phyloP scores from a whole-genome alignment of 2,888 invertebrate species.

The Uloborus plumipes region DNA sequence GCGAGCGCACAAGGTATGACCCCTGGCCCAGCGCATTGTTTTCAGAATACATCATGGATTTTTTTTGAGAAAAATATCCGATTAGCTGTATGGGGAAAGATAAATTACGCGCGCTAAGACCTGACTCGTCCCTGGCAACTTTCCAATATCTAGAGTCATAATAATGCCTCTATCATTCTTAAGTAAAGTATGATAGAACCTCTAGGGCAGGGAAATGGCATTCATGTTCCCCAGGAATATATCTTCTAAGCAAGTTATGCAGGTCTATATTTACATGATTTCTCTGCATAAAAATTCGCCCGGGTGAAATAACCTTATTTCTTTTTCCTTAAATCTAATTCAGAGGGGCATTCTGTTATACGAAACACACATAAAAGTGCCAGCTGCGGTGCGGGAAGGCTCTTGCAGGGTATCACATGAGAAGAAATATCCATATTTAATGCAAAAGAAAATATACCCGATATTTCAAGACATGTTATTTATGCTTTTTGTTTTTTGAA shows the following conservation, averaged over 20 bases:
- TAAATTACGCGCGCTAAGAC: no score
- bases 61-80: no score
- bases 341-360: constrained; percentile 1
- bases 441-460: not conserved
- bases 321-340: constrained; percentile 33
- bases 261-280: constrained; percentile 3
- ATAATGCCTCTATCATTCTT: constrained; percentile 41
- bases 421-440: constrained; percentile 38
- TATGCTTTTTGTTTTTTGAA: constrained; percentile 11
- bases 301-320: constrained; percentile 8
- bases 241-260: constrained; percentile 11
- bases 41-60: no score
- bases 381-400: not conserved
- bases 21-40: no score
- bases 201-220: constrained; percentile 10
- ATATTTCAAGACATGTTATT: constrained; percentile 6
- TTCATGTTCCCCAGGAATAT: constrained; percentile 17
- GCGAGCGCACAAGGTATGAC: no score
- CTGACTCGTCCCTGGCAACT: constrained; percentile 10
- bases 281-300: constrained; percentile 21
- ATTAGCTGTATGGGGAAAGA: no score
- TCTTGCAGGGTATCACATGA: not conserved
- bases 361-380: not conserved
- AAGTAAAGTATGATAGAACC: constrained; percentile 16
- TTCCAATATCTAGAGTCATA: constrained; percentile 27